These are phyloP conservation scores for Lasioglossum oenotherae DNA, from an alignment of 2,888 invertebrate genomes.

Conservation along the genomic window DNA sequence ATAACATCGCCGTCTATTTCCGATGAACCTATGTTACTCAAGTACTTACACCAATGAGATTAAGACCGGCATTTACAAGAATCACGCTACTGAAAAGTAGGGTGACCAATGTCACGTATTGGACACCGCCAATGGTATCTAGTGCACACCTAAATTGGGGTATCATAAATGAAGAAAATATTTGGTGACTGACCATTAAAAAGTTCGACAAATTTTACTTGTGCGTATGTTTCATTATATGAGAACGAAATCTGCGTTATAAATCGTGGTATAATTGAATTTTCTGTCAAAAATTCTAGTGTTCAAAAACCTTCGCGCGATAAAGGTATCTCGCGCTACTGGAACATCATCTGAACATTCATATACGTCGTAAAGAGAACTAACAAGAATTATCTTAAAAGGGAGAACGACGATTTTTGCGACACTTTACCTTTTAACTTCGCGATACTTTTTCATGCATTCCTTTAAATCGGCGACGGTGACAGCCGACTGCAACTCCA, in stretches of 20 bases:
- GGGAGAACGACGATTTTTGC: not conserved
- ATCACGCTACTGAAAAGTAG: constrained; percentile 17
- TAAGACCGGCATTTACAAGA: constrained; percentile 36
- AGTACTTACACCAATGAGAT: constrained; percentile 42
- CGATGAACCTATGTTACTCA: not conserved
- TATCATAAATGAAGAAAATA: not conserved
- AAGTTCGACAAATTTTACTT: too few relatives aligned
- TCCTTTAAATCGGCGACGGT: constrained; percentile 49
- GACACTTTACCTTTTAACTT: constrained; percentile 64
- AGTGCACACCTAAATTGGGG: constrained; percentile 36
- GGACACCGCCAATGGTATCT: constrained; percentile 31
- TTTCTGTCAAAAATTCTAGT: too few relatives aligned
- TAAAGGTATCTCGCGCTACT: too few relatives aligned
- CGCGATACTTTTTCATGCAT: constrained; percentile 71
- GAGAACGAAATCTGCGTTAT: too few relatives aligned
- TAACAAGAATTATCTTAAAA: not conserved
- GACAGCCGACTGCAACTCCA: constrained; percentile 48
- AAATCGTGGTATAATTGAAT: too few relatives aligned
- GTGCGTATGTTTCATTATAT: too few relatives aligned
- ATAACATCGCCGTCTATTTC: not conserved
- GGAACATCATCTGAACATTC: too few relatives aligned
- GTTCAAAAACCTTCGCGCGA: too few relatives aligned
- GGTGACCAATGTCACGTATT: constrained; percentile 24
- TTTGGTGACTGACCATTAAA: too few relatives aligned
- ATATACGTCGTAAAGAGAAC: too few relatives aligned